These are phyloP conservation scores for Remorina albescens DNA, from an alignment of 2,797 vertebrate species.

Conservation along the genomic window DNA sequence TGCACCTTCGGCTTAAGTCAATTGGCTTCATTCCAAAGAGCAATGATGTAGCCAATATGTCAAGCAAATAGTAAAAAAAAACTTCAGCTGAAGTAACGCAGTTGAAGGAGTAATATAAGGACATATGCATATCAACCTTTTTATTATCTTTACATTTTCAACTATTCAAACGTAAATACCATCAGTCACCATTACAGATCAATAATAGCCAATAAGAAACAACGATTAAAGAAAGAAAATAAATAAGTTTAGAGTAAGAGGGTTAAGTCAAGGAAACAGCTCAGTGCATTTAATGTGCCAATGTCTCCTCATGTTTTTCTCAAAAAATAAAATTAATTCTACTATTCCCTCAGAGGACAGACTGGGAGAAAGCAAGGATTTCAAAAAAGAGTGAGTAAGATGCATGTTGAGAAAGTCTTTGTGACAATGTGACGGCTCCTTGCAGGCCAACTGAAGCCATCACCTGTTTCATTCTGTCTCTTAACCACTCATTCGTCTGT, in stretches of 20 bases:
- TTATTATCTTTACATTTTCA: neutral
- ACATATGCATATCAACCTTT: neutral
- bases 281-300: neutral
- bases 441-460: conserved; percentile 42
- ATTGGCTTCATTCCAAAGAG: conserved; percentile 64
- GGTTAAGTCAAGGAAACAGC: neutral
- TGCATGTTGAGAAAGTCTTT: conserved; percentile 34
- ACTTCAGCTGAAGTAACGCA: conserved; percentile 6
- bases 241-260: neutral
- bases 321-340: conserved; percentile 3
- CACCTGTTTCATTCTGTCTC: conserved; percentile 44
- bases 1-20: conserved; percentile 67
- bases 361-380: conserved; percentile 14
- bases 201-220: neutral
- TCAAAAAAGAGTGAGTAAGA: conserved; percentile 13
- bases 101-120: neutral
- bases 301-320: conserved; percentile 17
- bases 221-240: neutral
- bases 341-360: conserved; percentile 20
- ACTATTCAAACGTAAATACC: conserved; percentile 14
- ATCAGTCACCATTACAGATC: conserved; percentile 2
- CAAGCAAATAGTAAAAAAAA: neutral
- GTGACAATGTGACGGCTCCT: conserved; percentile 61
- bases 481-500: conserved; percentile 50
- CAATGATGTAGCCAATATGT: conserved; percentile 36